phyloP scores from a whole-genome alignment of 1,140 invertebrate genomes.

The Vanessa atalanta region DNA sequence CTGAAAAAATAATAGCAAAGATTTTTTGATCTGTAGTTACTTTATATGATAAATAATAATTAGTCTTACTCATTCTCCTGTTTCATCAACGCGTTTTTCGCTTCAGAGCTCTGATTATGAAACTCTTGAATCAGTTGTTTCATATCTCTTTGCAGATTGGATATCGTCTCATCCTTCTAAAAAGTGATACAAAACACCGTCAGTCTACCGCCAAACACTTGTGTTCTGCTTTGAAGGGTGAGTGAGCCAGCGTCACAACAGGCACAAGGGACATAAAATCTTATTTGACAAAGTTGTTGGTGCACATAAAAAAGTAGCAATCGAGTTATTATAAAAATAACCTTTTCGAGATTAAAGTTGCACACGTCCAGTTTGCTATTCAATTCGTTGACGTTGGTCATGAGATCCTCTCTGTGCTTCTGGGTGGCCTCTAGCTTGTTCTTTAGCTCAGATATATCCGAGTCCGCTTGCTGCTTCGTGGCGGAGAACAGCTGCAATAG shows the following conservation, averaged over 20 bases:
- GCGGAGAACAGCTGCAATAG: conserved; percentile 42
- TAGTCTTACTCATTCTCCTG: conserved; percentile 49
- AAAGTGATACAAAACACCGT: not conserved
- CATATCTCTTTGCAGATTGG: conserved; percentile 45
- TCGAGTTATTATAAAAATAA: conserved; percentile 7
- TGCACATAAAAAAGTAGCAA: no score
- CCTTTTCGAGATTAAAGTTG: conserved; percentile 48
- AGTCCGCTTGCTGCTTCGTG: conserved; percentile 45
- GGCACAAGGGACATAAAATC: no score
- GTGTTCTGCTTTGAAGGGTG: no score
- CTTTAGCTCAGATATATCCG: conserved; percentile 35
- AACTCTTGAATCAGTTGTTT: conserved; percentile 48
- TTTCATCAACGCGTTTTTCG: conserved; percentile 37
- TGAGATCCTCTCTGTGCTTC: conserved; percentile 37
- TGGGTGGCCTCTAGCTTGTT: conserved; percentile 24
- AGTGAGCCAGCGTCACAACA: no score
- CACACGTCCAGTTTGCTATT: conserved; percentile 37
- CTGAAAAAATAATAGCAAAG: no score
- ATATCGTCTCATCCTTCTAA: conserved; percentile 51
- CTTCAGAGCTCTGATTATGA: conserved; percentile 38
- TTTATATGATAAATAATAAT: not conserved
- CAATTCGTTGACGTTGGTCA: conserved; percentile 32
- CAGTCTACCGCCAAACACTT: no score
- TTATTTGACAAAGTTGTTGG: no score
- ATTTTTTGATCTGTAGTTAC: not conserved